Base-by-base conservation (phyloP, 2,113 vertebrate species). In the Anoura caudifer region DNA sequence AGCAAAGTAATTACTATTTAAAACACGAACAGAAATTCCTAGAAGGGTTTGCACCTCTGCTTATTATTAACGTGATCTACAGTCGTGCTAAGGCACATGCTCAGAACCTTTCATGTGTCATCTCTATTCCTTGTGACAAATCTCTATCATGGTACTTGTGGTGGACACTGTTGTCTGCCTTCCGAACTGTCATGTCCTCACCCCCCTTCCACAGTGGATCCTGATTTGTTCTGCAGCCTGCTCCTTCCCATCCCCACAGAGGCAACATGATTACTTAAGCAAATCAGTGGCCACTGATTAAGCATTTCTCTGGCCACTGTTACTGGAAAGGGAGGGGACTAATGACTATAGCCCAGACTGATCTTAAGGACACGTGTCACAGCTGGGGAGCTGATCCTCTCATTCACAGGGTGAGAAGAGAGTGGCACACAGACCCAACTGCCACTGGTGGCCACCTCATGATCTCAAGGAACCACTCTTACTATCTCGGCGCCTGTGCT, bases 1-100 rank as follows among this genome's bases (percentile, higher is more conserved):
- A 95, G 93, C 77, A 96, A 81, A 54, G 56, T 0, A 19, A 67
- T 73, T 80, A 50, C 65, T 82, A 82, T 73, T 63, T 83, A 77
- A 82, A 91, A 72, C 19, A 72, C 73, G 94, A 85, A 93, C 19
- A 41, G 75, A 95, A 81, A 85, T 85, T 82, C 91, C 88, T 96
- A n/a, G 41, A 95, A 94, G 67, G 54, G 41, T 82, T 47, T 63
- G 24, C 0, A 50, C 79, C 38, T 94, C 82, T 72, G 69, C 75
- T 86, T 83, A 20, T 81, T 73, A 90, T 65, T 76, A 56, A 43
- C 75, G 63, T 41, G 92, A 80, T 87, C 90, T 87, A 50, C 33
- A 76, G 2, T 52, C 72, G 36, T 1, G 12, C 67, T 26, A 36
- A 67, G 85, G 33, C 75, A 47, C 31, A 7, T 3, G 22, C 93